phyloP scores from a whole-genome alignment of 2,797 vertebrate genomes.

The Erethizon dorsatum region DNA sequence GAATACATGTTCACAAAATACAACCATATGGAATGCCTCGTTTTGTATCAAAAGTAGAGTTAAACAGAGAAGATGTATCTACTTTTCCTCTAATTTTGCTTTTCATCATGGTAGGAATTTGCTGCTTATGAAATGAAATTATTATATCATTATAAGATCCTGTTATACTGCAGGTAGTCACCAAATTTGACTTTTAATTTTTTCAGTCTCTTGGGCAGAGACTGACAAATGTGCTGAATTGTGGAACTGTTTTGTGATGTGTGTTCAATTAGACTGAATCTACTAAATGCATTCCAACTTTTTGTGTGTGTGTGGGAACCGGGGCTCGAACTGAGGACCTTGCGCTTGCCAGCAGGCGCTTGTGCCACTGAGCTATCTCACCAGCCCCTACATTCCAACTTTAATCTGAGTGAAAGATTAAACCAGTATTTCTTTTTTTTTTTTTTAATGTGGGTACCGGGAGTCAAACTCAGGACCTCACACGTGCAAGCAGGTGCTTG shows the following conservation, averaged over 20 bases:
- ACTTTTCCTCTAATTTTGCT: background rate
- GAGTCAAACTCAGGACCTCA: no score
- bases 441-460: no score
- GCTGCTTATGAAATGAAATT: conserved; percentile 1
- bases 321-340: no score
- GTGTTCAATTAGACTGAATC: conserved; percentile 1
- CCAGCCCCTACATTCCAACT: background rate
- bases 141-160: background rate
- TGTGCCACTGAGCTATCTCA: no score
- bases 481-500: no score
- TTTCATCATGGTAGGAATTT: background rate
- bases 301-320: no score
- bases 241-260: background rate
- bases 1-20: background rate
- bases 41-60: background rate
- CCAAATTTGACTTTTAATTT: conserved; percentile 7
- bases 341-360: no score
- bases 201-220: conserved; percentile 17
- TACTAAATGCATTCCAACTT: conserved; percentile 40
- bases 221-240: conserved; percentile 41
- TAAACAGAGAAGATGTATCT: background rate
- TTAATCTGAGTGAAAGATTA: conserved; percentile 51
- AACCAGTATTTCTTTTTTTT: conserved; percentile 4
- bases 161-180: background rate
- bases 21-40: background rate